Percentiles rank a stretch among this genome's conserved stretches.
Evolutionary conservation across 2,888 invertebrate genomes (phyloP).

Genomic region (Cheilosia vulpina): DNA sequence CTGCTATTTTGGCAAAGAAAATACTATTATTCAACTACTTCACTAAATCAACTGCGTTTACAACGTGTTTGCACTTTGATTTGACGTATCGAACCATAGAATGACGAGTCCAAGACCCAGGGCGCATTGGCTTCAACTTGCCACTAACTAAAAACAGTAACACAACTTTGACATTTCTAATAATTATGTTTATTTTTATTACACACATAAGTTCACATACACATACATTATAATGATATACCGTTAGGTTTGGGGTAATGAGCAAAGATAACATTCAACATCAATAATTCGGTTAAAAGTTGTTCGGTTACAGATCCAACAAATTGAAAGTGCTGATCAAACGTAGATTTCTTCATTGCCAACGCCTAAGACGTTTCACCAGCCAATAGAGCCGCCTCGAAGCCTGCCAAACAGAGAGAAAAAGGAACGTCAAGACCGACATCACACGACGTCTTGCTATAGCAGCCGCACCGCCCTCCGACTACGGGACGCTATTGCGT

Average conservation of each 20-base stretch:
- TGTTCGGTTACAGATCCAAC: conserved; percentile 29
- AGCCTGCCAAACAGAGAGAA: conserved; percentile 58
- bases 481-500: conserved; percentile 71
- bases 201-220: conserved; percentile 63
- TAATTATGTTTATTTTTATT: conserved; percentile 17
- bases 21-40: no score
- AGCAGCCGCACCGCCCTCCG: conserved; percentile 1
- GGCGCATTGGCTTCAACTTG: neutral
- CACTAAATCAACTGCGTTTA: no score
- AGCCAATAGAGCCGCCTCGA: conserved; percentile 56
- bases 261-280: conserved; percentile 47
- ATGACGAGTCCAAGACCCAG: no score
- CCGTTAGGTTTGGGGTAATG: conserved; percentile 32
- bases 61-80: no score
- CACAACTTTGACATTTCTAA: neutral
- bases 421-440: conserved; percentile 51
- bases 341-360: neutral
- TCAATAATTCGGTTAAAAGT: conserved; percentile 32
- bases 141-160: neutral
- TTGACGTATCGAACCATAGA: no score
- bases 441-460: conserved; percentile 28
- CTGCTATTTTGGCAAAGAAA: no score
- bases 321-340: neutral
- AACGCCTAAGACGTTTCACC: conserved; percentile 54
- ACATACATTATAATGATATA: conserved; percentile 43